Conservation (phyloP, 1,140 invertebrate species). For the Argopecten irradians region DNA sequence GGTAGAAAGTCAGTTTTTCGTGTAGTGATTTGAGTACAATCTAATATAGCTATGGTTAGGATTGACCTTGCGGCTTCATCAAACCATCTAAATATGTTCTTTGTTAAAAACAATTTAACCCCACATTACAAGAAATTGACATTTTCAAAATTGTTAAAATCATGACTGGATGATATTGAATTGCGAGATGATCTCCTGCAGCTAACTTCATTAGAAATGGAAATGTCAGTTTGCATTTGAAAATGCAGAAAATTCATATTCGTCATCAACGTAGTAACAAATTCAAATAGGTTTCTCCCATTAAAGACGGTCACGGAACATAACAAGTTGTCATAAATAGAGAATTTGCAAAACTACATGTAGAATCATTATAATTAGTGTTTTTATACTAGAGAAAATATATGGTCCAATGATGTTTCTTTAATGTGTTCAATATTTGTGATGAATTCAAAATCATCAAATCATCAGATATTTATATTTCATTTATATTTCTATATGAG, state of each 20-base stretch:
- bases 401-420: not conserved
- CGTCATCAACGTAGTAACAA: not conserved
- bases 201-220: not conserved
- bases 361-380: not conserved
- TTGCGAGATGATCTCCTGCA: not conserved
- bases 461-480: no score
- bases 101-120: not conserved
- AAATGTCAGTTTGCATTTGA: not conserved
- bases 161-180: not conserved
- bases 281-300: not conserved
- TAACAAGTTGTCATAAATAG: not conserved
- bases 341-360: not conserved
- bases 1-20: not conserved
- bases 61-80: not conserved
- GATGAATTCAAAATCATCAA: not conserved
- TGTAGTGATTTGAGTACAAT: not conserved
- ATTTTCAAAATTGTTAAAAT: not conserved
- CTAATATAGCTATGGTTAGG: not conserved
- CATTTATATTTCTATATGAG: no score
- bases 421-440: not conserved
- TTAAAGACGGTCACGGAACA: not conserved
- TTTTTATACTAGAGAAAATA: not conserved
- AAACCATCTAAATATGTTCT: constrained; percentile 19
- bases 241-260: not conserved
- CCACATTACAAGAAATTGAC: constrained; percentile 2